Percentiles rank a stretch among this genome's conserved stretches.
Conservation (phyloP, 2,888 invertebrate species). For the Philopedon plagiatum region DNA sequence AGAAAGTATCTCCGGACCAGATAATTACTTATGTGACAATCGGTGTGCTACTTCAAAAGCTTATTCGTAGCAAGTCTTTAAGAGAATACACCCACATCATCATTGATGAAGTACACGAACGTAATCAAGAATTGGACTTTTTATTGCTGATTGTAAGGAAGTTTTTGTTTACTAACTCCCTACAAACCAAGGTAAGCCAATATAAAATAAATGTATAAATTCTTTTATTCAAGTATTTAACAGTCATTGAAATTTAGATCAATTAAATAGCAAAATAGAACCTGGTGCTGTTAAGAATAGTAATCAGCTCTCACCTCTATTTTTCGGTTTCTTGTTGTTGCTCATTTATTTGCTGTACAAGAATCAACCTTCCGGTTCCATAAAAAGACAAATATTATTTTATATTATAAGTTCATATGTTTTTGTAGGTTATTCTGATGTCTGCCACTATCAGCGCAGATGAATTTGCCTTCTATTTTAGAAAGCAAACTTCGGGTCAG, state of each 20-base stretch:
- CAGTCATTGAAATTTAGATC: no score
- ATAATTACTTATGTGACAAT: constrained; percentile 90
- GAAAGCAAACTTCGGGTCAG: constrained; percentile 64
- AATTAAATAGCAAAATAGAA: not conserved
- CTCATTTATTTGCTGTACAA: no score
- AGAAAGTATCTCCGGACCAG: constrained; percentile 76
- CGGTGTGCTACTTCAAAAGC: constrained; percentile 87
- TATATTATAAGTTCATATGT: no score
- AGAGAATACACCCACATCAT: constrained; percentile 89
- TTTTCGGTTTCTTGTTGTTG: not conserved
- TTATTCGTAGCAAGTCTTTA: constrained; percentile 79
- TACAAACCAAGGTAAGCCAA: constrained; percentile 72
- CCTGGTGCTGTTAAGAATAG: no score
- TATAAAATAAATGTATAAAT: no score
- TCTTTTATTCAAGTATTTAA: no score
- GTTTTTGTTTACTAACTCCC: constrained; percentile 78
- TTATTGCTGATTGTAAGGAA: constrained; percentile 86
- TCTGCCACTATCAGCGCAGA: constrained; percentile 91
- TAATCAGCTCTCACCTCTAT: no score
- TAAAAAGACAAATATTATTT: no score
- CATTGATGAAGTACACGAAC: constrained; percentile 94
- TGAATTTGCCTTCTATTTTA: constrained; percentile 79
- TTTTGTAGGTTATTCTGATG: constrained; percentile 83
- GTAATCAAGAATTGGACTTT: constrained; percentile 94
- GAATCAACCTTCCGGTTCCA: no score